phyloP scores from a whole-genome alignment of 92 coral and sea anemone genomes.

The Bergia puertoricense region DNA sequence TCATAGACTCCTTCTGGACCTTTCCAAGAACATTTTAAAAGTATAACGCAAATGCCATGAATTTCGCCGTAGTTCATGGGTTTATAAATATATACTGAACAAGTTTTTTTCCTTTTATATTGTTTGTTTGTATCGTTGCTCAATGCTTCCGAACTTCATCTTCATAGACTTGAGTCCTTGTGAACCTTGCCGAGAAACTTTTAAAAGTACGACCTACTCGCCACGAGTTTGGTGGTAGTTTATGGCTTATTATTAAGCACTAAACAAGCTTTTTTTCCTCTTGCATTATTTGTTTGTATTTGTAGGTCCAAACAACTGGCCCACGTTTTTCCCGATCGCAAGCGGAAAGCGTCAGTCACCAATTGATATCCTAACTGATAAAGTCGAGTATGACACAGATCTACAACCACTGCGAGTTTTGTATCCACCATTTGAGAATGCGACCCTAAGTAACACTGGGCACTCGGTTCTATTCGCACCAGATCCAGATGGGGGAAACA shows the following conservation, averaged over 20 bases:
- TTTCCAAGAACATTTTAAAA: too few species aligned
- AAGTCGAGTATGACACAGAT: slow-evolving; percentile 58
- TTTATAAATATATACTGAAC: not conserved
- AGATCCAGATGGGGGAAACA: slow-evolving; percentile 26
- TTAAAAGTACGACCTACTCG: too few species aligned
- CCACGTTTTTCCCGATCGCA: slow-evolving; percentile 52
- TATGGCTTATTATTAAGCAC: not conserved
- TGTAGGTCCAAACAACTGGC: slow-evolving; percentile 82
- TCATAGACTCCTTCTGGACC: too few species aligned
- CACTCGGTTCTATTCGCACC: slow-evolving; percentile 41
- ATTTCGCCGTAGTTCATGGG: not conserved
- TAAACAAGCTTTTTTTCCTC: not conserved
- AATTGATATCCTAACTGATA: slow-evolving; percentile 65
- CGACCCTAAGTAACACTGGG: slow-evolving; percentile 41
- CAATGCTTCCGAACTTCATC: too few species aligned
- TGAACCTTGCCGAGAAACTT: too few species aligned
- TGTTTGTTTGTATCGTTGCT: not conserved
- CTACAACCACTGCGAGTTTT: slow-evolving; percentile 48
- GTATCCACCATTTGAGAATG: slow-evolving; percentile 50
- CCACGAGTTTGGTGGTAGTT: not conserved
- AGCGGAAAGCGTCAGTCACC: slow-evolving; percentile 88
- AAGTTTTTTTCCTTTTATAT: not conserved
- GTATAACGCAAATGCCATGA: not conserved
- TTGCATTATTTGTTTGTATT: not conserved
- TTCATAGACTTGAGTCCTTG: too few species aligned